phyloP scores from a whole-genome alignment of 2,797 vertebrate species.

The Xenentodon cancila region DNA sequence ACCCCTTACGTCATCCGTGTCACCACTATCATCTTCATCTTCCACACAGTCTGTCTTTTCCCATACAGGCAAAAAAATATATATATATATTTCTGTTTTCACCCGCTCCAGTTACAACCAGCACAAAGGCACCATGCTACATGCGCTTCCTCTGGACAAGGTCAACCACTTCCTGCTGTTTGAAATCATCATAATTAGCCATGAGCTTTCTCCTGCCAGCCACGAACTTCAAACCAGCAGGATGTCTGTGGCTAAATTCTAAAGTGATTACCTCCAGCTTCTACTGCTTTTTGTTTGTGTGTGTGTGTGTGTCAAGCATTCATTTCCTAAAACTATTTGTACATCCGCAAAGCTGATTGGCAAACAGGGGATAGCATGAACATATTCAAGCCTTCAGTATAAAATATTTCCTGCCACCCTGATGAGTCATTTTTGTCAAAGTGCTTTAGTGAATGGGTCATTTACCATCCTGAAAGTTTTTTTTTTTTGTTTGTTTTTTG shows the following conservation, averaged over 20 bases:
- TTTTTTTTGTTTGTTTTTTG: constrained; percentile 6
- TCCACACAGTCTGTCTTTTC: constrained; percentile 57
- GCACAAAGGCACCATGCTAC: constrained; percentile 71
- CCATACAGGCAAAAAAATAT: constrained; percentile 52
- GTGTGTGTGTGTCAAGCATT: constrained; percentile 5
- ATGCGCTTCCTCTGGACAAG: constrained; percentile 47
- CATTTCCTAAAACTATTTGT: constrained; percentile 22
- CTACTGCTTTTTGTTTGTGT: constrained; percentile 23
- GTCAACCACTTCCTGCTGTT: constrained; percentile 43
- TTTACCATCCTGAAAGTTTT: constrained; percentile 39
- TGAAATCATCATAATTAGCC: constrained; percentile 34
- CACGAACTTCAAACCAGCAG: constrained; percentile 28
- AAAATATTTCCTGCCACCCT: constrained; percentile 72
- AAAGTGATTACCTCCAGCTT: constrained; percentile 15
- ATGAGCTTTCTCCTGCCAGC: constrained; percentile 22
- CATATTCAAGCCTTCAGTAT: constrained; percentile 74
- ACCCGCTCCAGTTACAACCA: constrained; percentile 67
- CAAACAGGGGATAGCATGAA: constrained; percentile 62
- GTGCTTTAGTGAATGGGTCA: constrained; percentile 48
- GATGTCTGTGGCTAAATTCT: constrained; percentile 21
- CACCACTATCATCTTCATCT: constrained; percentile 41
- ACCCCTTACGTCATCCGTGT: constrained; percentile 51
- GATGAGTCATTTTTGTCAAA: constrained; percentile 50
- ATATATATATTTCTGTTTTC: constrained; percentile 7
- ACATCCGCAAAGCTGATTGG: constrained; percentile 50